These are phyloP conservation scores for Cydia pomonella DNA, from an alignment of 1,140 invertebrate species.

Conservation along the genomic window DNA sequence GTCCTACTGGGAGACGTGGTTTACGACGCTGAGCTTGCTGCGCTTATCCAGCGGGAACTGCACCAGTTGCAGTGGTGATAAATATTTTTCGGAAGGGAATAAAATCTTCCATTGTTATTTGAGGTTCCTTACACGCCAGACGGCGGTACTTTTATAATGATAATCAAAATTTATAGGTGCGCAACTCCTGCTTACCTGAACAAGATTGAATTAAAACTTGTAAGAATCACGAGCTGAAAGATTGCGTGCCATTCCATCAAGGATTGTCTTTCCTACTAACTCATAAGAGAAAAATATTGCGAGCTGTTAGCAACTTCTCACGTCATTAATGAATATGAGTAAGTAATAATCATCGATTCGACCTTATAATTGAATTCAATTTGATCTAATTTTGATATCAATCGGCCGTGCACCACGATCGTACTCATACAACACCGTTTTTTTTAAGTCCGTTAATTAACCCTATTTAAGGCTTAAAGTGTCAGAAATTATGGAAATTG, in stretches of 20 bases:
- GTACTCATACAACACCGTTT: too few species aligned
- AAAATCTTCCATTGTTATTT: constrained; percentile 18
- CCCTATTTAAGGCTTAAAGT: too few species aligned
- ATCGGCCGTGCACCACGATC: too few species aligned
- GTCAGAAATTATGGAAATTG: too few species aligned
- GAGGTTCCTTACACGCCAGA: not conserved
- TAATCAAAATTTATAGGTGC: constrained; percentile 21
- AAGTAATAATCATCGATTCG: too few species aligned
- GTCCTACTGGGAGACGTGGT: constrained; percentile 33
- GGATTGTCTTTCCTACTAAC: too few species aligned
- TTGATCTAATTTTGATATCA: too few species aligned
- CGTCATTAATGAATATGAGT: too few species aligned
- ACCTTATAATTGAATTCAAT: too few species aligned
- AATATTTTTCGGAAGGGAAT: constrained; percentile 36
- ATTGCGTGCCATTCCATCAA: not conserved
- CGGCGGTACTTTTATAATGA: not conserved
- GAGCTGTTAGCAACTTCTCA: too few species aligned
- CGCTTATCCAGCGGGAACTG: constrained; percentile 47
- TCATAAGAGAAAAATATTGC: too few species aligned
- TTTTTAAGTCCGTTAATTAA: too few species aligned
- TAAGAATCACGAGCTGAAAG: not conserved
- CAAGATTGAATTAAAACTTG: constrained; percentile 20
- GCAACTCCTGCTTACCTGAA: not conserved
- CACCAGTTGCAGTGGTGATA: constrained; percentile 44
- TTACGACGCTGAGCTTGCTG: constrained; percentile 45